Conservation (phyloP, 2,888 invertebrate genomes). For the Didymodactylos carnosus region DNA sequence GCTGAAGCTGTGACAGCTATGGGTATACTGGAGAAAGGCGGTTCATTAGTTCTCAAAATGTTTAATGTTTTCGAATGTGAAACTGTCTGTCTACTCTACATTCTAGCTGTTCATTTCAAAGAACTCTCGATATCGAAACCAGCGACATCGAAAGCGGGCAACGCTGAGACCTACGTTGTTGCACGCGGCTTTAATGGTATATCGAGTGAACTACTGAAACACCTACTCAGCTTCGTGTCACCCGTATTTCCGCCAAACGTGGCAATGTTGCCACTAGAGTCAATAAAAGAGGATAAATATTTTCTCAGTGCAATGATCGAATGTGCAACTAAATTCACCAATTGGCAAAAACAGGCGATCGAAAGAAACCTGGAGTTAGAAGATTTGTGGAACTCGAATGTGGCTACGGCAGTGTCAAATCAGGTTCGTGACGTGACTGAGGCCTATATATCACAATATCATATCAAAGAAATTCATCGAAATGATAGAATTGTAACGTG, state of each 20-base stretch:
- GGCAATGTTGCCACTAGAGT: not conserved
- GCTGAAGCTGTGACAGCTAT: conserved; percentile 63
- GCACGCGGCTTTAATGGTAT: not conserved
- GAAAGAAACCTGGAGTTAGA: not conserved
- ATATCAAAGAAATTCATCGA: not conserved
- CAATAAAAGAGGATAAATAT: not conserved
- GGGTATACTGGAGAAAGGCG: conserved; percentile 48
- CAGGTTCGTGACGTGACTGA: not conserved
- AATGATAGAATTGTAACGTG: not conserved
- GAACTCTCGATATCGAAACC: conserved; percentile 22
- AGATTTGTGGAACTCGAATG: not conserved
- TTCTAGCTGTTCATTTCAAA: conserved; percentile 54
- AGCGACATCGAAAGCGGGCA: not conserved
- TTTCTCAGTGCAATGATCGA: not conserved
- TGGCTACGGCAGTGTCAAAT: not conserved
- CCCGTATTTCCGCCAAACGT: not conserved
- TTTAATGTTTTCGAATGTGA: conserved; percentile 70
- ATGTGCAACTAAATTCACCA: not conserved
- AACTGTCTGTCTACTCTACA: conserved; percentile 56
- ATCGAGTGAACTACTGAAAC: not conserved
- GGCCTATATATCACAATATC: too few species aligned
- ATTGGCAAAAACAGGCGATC: not conserved
- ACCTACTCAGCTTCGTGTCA: not conserved
- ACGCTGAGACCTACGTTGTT: not conserved
- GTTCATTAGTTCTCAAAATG: conserved; percentile 62